Base-by-base conservation (phyloP, 2,113 vertebrate genomes). In the Corythoichthys intestinalis region DNA sequence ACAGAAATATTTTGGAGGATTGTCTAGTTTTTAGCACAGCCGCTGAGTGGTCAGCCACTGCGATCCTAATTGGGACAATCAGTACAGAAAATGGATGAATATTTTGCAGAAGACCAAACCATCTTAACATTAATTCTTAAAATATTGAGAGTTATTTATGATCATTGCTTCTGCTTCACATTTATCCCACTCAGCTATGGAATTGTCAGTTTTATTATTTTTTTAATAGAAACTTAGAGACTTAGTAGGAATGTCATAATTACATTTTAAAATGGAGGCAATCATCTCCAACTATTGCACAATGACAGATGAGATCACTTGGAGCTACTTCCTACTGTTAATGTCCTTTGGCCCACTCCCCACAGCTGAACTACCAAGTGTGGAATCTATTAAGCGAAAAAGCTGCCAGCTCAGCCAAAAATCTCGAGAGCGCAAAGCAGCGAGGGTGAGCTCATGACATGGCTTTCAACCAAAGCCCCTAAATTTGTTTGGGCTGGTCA, bases 401-500 rank as follows among this genome's bases (percentile, higher is more conserved):
- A 85, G 78, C 74, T 87, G 83, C 86, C 73, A 74, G 72, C 78
- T 83, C 86, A 82, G 83, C 86, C 79, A 82, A 87, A 85, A 86
- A 84, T 66, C 75, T 82, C 69, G 70, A 68, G 77, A 74, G 80
- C 65, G 67, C 66, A 73, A 79, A 38, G 35, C 70, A 72, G 66
- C 2, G 61, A 68, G 67, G 65, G 47, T 67, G 61, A 74, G 73
- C 66, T 75, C 80, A 80, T 79, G 78, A 84, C 86, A 85, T 68
- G 71, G 89, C 85, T 89, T 87, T 89, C 81, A 87, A 82, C 73
- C 81, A 88, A 88, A 90, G 87, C 86, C 82, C 76, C 78, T 86
- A 80, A 80, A 89, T 88, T 75, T 83, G 81, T 90, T 84, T 82
- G 85, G 85, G 83, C 79, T 76, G 87, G 71, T 86, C 79, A 77